Base-by-base conservation (phyloP, 2,113 vertebrate genomes). In the Aix galericulata region DNA sequence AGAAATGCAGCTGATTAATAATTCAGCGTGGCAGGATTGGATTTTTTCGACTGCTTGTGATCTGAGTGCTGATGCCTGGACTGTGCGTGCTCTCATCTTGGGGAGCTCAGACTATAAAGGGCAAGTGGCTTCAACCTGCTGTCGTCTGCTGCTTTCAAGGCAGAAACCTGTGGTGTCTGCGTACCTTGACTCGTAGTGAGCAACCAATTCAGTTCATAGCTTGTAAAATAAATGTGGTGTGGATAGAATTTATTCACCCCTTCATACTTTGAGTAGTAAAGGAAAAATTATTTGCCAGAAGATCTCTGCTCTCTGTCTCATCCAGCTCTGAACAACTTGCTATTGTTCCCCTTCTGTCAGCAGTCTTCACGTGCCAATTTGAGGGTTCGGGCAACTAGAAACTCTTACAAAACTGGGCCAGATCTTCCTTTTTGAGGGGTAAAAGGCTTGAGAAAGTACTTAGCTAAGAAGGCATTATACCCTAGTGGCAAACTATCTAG, bases 1-100 rank as follows among this genome's bases (percentile, higher is more conserved):
- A 62, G 50, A 77, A 92, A 53, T 90, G 29, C 29, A 26, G 56
- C 38, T 81, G 16, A 62, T 36, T 34, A 92, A 53, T 91, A 83
- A 55, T 83, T 83, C 26, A 90, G 38, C 27, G 17, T 11, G 8
- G 20, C 31, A 88, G 59, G 16, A 36, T 8, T 80, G 58, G 48
- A 48, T 88, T 92, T 20, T 48, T 75, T 23, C 13, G 8, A 52
- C 53, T 69, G 67, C 32, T 16, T 64, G 40, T 88, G 69, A 63
- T 46, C 29, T 55, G 60, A 34, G 26, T 76, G 56, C 64, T 21
- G 40, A 77, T 74, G 68, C 40, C 44, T 40, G 7, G 58, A 22
- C 31, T 44, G 9, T 21, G 40, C 21, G 36, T 77, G 17, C 17
- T 74, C 7, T 82, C 25, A 29, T 15, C 22, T 1, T 0, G 0